Conservation (phyloP, 2,113 vertebrate genomes). For the Hydrolagus affinis region DNA sequence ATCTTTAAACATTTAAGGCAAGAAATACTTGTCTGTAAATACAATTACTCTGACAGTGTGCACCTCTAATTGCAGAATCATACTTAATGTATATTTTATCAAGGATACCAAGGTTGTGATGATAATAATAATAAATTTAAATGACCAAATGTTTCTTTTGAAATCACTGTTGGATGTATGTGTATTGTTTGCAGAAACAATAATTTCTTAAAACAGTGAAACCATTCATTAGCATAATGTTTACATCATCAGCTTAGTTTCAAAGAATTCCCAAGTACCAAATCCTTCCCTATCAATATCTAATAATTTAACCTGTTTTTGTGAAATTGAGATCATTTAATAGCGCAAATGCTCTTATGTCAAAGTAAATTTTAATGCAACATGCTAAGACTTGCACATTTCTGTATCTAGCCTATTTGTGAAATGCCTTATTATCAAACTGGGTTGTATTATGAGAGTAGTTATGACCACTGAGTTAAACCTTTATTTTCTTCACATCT, state of each 20-base stretch:
- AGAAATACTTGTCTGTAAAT: no score
- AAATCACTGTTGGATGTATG: no score
- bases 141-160: no score
- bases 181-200: no score
- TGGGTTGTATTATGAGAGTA: background rate
- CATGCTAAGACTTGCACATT: background rate
- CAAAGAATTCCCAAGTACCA: no score
- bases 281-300: background rate
- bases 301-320: background rate
- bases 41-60: no score
- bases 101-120: no score
- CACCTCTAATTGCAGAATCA: no score
- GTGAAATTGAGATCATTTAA: background rate
- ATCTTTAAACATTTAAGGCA: background rate
- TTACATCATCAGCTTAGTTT: no score
- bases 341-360: background rate
- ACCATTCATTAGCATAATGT: background rate
- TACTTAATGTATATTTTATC: no score
- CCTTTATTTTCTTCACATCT: background rate
- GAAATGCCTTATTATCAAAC: background rate
- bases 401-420: background rate
- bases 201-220: background rate
- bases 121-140: no score
- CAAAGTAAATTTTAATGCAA: background rate
- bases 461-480: background rate